Percentiles rank a stretch among this genome's conserved stretches.
phyloP scores from a whole-genome alignment of 2,113 vertebrate genomes.

The Regulus satrapa region DNA sequence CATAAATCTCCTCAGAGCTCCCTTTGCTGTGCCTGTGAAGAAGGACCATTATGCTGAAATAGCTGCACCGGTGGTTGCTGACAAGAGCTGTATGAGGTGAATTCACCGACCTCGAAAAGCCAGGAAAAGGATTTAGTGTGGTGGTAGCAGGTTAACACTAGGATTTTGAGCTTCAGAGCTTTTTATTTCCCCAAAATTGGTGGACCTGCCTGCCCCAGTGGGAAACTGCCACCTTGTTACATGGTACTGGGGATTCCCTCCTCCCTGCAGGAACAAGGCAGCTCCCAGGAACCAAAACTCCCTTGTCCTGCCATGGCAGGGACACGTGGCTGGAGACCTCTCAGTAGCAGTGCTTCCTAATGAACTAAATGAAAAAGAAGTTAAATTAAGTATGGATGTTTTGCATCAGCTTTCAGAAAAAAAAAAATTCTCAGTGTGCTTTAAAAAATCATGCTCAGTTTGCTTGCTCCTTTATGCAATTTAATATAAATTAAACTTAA shows the following conservation, averaged over 20 bases:
- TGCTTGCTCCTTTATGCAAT: neutral
- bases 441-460: neutral
- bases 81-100: neutral
- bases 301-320: neutral
- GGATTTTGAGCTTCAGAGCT: neutral
- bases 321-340: neutral
- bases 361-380: neutral
- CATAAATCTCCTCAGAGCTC: neutral
- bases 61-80: neutral
- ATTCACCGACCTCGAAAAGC: neutral
- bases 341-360: neutral
- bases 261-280: neutral
- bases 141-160: neutral
- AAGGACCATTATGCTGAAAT: neutral
- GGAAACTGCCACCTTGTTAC: neutral
- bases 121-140: neutral
- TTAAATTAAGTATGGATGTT: neutral
- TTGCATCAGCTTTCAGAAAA: neutral
- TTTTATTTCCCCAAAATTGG: neutral
- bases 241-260: neutral
- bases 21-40: neutral
- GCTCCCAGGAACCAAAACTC: neutral
- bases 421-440: neutral
- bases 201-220: neutral
- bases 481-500: neutral